Evolutionary conservation across 2,113 vertebrate genomes (phyloP).

Genomic region (Pygoscelis antarcticus): DNA sequence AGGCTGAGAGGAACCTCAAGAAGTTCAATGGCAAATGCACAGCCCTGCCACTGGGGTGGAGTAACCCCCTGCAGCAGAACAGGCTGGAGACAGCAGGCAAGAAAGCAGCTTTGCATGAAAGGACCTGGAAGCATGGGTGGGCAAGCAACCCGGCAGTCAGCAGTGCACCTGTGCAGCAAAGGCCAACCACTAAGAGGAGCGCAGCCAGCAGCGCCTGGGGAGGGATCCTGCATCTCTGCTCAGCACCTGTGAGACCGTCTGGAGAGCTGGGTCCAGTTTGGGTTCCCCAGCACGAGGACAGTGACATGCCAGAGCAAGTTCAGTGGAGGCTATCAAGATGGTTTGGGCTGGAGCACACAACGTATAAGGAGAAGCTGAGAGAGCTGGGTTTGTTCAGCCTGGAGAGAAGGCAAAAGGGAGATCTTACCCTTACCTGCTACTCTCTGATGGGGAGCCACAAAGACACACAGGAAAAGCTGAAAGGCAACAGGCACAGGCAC

Average conservation of each 20-base stretch:
- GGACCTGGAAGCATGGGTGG: neutral
- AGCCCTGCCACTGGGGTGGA: neutral
- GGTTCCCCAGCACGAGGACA: neutral
- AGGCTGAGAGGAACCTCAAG: neutral
- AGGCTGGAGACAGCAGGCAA: neutral
- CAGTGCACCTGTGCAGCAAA: neutral
- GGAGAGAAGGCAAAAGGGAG: neutral
- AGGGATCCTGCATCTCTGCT: neutral
- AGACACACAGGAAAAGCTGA: neutral
- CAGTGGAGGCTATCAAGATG: neutral
- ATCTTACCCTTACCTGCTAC: neutral
- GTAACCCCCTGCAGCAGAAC: neutral
- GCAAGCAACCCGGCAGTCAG: neutral
- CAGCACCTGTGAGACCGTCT: fast-evolving
- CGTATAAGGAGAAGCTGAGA: neutral
- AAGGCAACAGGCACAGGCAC: neutral
- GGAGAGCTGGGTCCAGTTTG: neutral
- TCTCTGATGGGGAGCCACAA: neutral
- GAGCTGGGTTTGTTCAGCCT: neutral
- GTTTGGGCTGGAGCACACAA: neutral
- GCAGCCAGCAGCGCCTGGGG: fast-evolving
- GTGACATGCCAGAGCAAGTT: neutral
- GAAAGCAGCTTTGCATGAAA: neutral
- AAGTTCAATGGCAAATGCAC: neutral
- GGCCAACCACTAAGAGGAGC: neutral